These are phyloP conservation scores for Anoplius nigerrimus DNA, from an alignment of 2,888 invertebrate genomes.

Conservation along the genomic window DNA sequence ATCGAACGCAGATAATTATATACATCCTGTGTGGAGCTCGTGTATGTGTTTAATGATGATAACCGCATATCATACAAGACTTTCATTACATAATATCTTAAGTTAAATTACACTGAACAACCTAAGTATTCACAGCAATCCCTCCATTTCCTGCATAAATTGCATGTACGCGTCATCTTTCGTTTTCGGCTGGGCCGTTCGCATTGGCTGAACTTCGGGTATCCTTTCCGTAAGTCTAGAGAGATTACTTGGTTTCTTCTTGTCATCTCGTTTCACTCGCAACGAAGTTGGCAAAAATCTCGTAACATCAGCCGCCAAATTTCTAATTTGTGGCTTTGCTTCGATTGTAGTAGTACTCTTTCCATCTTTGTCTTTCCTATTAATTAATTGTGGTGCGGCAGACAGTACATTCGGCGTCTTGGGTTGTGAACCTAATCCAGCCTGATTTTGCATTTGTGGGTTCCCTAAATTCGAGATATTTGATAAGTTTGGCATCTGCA, in stretches of 20 bases:
- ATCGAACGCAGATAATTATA: too few species aligned
- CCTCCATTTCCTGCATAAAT: constrained; percentile 99
- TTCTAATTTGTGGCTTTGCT: constrained; percentile 97
- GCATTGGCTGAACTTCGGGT: constrained; percentile 76
- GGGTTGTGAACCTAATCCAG: constrained; percentile 65
- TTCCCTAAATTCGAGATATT: constrained; percentile 62
- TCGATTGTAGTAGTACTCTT: constrained; percentile 89
- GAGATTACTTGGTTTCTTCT: constrained; percentile 77
- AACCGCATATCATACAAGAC: constrained; percentile 4
- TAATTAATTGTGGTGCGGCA: constrained; percentile 89
- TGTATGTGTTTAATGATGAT: constrained; percentile 2
- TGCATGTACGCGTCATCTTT: constrained; percentile 99
- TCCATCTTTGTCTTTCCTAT: constrained; percentile 81
- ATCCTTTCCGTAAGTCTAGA: constrained; percentile 70
- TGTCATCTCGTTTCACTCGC: constrained; percentile 92
- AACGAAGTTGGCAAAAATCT: constrained; percentile 95
- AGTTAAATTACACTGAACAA: constrained; percentile 4
- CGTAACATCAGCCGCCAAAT: constrained; percentile 95
- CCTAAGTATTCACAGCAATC: constrained; percentile 79
- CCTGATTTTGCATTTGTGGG: constrained; percentile 60
- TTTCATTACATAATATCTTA: constrained; percentile 7
- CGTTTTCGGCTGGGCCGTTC: constrained; percentile 78
- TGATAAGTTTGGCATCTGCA: constrained; percentile 66
- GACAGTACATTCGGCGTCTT: constrained; percentile 84
- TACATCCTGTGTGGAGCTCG: too few species aligned